Evolutionary conservation across 2,113 vertebrate species (phyloP).

Genomic region (Megalops atlanticus): DNA sequence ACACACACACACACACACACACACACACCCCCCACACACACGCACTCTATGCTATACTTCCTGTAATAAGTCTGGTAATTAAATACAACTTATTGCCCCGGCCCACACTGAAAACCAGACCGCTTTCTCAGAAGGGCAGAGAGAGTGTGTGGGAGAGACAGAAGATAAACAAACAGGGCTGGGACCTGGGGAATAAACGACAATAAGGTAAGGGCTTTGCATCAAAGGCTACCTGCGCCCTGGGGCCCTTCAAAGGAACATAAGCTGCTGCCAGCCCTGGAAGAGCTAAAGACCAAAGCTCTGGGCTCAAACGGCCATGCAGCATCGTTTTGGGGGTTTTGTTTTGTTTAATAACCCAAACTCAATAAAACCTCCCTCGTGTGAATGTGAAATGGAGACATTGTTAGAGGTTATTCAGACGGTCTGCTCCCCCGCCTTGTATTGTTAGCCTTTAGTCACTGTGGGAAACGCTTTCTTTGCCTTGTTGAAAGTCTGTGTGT

Average conservation of each 20-base stretch:
- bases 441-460: slow-evolving; percentile 13
- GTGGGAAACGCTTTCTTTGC: slow-evolving; percentile 22
- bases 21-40: slow-evolving; percentile 9
- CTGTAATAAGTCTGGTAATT: slow-evolving; percentile 21
- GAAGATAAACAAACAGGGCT: slow-evolving; percentile 20
- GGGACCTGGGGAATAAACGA: slow-evolving; percentile 23
- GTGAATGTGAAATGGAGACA: slow-evolving; percentile 30
- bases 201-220: slow-evolving; percentile 33
- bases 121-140: slow-evolving; percentile 21
- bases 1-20: background rate
- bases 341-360: slow-evolving; percentile 40
- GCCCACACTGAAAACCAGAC: background rate
- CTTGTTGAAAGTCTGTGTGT: background rate
- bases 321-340: slow-evolving; percentile 24
- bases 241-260: slow-evolving; percentile 13
- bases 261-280: slow-evolving; percentile 23
- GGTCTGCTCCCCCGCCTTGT: slow-evolving; percentile 19
- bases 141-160: slow-evolving; percentile 29
- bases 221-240: slow-evolving; percentile 35
- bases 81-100: background rate
- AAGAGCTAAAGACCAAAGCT: slow-evolving; percentile 10
- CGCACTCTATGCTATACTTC: background rate
- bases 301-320: slow-evolving; percentile 19
- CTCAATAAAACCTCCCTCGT: slow-evolving; percentile 24
- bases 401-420: slow-evolving; percentile 24